phyloP scores from a whole-genome alignment of 2,888 invertebrate genomes.

The Byasa hedistus region DNA sequence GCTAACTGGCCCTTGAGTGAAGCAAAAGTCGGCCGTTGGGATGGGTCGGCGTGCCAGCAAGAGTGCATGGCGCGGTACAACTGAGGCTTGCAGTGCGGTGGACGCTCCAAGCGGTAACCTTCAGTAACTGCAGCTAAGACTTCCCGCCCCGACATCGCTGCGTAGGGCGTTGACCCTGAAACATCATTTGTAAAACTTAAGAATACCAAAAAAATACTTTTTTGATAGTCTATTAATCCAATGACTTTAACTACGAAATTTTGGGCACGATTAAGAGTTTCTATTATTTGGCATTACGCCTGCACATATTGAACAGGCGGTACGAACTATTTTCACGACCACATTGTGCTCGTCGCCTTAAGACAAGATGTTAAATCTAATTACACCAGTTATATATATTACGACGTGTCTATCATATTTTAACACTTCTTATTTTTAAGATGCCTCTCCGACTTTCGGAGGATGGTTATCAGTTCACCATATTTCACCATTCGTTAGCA shows the following conservation, averaged over 20 bases:
- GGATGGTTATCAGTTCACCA: too few relatives aligned
- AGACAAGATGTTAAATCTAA: too few relatives aligned
- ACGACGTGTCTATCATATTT: too few relatives aligned
- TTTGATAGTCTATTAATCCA: not conserved
- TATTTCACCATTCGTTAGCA: too few relatives aligned
- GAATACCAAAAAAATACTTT: not conserved
- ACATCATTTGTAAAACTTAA: not conserved
- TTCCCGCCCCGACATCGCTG: conserved; percentile 90
- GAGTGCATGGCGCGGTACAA: conserved; percentile 75
- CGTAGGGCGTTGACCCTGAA: conserved; percentile 91
- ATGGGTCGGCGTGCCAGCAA: conserved; percentile 84
- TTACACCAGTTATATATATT: too few relatives aligned
- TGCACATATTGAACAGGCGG: too few relatives aligned
- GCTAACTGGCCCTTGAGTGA: conserved; percentile 81
- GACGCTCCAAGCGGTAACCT: conserved; percentile 88
- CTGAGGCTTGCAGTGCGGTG: conserved; percentile 86
- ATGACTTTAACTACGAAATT: not conserved
- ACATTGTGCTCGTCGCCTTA: too few relatives aligned
- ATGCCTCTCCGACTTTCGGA: too few relatives aligned
- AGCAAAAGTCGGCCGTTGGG: conserved; percentile 85
- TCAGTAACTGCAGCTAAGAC: conserved; percentile 89
- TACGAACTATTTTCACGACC: too few relatives aligned
- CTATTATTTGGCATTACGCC: too few relatives aligned
- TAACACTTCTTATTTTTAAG: too few relatives aligned
- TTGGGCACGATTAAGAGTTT: too few relatives aligned